phyloP scores from a whole-genome alignment of 2,797 vertebrate species.

The Poecilia velifera region DNA sequence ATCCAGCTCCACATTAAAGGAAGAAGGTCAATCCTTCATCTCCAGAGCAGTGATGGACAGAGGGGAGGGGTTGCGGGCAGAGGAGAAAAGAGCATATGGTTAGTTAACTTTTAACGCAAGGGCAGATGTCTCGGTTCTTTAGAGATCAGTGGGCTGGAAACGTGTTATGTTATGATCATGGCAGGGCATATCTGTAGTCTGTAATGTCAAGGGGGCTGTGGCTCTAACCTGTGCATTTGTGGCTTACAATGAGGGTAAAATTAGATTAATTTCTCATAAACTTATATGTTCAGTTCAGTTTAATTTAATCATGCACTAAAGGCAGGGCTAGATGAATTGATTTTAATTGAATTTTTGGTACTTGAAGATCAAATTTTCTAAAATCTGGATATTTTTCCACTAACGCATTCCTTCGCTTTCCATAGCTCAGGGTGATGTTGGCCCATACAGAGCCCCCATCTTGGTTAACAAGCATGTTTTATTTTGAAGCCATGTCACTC shows the following conservation, averaged over 20 bases:
- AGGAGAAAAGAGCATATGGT: conserved; percentile 48
- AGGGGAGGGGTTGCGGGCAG: conserved; percentile 13
- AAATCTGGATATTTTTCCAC: background rate
- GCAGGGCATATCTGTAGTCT: conserved; percentile 21
- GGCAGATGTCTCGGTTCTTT: conserved; percentile 56
- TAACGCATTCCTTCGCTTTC: no score
- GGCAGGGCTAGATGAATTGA: no score
- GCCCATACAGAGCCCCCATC: no score
- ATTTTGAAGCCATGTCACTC: no score
- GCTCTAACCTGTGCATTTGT: conserved; percentile 1
- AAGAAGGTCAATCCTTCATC: conserved; percentile 65
- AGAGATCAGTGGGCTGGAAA: conserved; percentile 53
- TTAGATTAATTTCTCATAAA: background rate
- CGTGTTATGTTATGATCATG: conserved; percentile 47
- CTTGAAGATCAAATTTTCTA: no score
- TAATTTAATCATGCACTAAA: background rate
- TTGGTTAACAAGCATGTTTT: no score
- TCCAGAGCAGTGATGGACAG: conserved; percentile 45
- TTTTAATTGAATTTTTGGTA: background rate
- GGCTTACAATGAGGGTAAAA: background rate
- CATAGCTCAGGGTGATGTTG: no score
- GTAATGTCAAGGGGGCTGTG: conserved; percentile 16
- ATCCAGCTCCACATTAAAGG: conserved; percentile 39
- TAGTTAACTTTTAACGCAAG: conserved; percentile 57
- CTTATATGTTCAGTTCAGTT: background rate